Base-by-base conservation (phyloP, 2,888 invertebrate species). In the Baccha elongata region DNA sequence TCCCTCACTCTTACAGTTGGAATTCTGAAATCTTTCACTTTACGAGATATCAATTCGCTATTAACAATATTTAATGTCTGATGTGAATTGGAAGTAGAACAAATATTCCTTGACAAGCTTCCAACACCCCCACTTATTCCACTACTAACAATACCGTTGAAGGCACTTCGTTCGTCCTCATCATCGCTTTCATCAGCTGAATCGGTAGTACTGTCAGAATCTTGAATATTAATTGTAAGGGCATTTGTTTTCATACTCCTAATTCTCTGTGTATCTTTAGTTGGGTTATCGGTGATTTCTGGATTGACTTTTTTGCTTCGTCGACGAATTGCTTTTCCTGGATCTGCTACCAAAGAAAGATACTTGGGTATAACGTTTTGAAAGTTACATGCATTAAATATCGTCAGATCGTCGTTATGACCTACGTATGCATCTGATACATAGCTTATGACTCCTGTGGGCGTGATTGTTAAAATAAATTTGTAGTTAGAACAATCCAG, bases 401-500 rank as follows among this genome's bases (percentile, higher is more conserved):
- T 86, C 46, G 90, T 88, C 17, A 90, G 75, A 76, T 90, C 90
- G 64, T 90, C 90, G 50, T 88, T 88, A 74, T 88, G 87, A 1
- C 90, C 91, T 7, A 89, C 87, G 85, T 86, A 90, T 3, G 89
- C 88, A 21, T 90, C 88, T 2, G 91, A 90, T 2, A 90, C 86
- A 53, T 88, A 89, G 62, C 89, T 89, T 2, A 90, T 89, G 15
- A 90, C 87, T 87, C 91, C 89, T 80, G 88, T 89, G 6, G 89
- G 89, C 48, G 89, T 89, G 64, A 89, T 88, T 80, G 89, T 88
- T 46, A 90, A 84, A 71, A 90, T 90, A 62, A 88, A 90, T 85
- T 90, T 90, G 73, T 89, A 90, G 78, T 88, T 90, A 79, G 84
- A 81, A 78, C 89, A 90, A 48, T 88, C 88, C 71, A 89, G 86